Percentiles rank a stretch among this genome's conserved stretches.
These are phyloP conservation scores for Drosophila triauraria DNA, from an alignment of 1,140 invertebrate genomes.

Conservation along the genomic window DNA sequence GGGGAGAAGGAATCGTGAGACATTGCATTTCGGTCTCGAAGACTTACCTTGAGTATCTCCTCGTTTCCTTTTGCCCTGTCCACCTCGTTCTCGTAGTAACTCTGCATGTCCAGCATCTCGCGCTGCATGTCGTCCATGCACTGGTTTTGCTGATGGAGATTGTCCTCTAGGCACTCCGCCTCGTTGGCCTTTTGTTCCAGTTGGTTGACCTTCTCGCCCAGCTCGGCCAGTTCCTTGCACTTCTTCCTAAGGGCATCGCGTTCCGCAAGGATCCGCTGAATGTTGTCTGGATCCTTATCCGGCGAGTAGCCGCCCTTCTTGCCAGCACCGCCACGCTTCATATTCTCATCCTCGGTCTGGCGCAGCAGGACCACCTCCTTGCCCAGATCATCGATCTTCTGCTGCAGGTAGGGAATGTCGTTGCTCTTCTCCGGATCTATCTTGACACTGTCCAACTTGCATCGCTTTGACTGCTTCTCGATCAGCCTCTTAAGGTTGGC, in stretches of 20 bases:
- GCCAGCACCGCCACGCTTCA: constrained; percentile 8
- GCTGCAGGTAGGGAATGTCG: constrained; percentile 68
- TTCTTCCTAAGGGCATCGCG: constrained; percentile 68
- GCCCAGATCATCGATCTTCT: constrained; percentile 64
- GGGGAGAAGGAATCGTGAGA: not conserved
- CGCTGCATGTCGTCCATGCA: constrained; percentile 61
- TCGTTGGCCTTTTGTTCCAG: constrained; percentile 35
- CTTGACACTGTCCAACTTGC: constrained; percentile 46
- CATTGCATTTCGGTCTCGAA: too few relatives aligned
- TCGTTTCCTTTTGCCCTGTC: constrained; percentile 62
- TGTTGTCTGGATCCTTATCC: constrained; percentile 52
- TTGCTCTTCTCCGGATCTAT: constrained; percentile 66
- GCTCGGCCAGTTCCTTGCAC: constrained; percentile 34
- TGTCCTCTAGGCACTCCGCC: constrained; percentile 31
- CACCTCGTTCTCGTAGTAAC: constrained; percentile 68
- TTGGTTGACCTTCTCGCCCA: constrained; percentile 38
- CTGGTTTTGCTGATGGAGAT: constrained; percentile 42
- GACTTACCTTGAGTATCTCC: constrained; percentile 57
- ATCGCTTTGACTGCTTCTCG: constrained; percentile 66
- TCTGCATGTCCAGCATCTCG: constrained; percentile 74
- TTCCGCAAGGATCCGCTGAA: constrained; percentile 63
- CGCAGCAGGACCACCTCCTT: constrained; percentile 67
- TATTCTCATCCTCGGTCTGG: constrained; percentile 58
- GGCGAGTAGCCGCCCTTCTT: constrained; percentile 2
- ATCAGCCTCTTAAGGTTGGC: constrained; percentile 65